Base-by-base conservation (phyloP, 2,113 vertebrate genomes). In the Albula glossodonta region DNA sequence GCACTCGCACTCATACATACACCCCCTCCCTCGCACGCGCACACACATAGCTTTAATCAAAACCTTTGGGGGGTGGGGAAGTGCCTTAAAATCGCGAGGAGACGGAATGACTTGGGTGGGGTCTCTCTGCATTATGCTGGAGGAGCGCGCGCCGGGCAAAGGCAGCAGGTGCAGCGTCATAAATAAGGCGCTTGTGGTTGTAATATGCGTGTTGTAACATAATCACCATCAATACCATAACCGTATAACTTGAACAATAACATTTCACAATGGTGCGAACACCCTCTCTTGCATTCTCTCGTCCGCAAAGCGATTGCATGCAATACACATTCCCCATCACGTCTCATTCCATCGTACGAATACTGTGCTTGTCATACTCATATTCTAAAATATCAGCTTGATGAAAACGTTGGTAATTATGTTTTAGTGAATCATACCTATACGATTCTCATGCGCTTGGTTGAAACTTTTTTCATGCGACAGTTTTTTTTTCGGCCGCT, bases 71-170 rank as follows among this genome's bases (percentile, higher is more conserved):
- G 60, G 22, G 17, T 41, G n/a, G 8, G 10, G 41, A 63, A 1
- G 8, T 66, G 86, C 50, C 51, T 82, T 85, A 89, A 80, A 88
- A 90, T 88, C 84, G 82, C 90, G 87, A 87, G 89, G 89, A 89
- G 91, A 91, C 84, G 90, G 91, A 74, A 92, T 91, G 91, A 93
- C 93, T 95, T 94, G 95, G 95, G 95, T 94, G 95, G 94, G 95
- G 95, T 95, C 95, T 93, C 93, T 95, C 95, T 96, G 95, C 95
- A 96, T 94, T 96, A 94, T 95, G 94, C 94, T 95, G 93, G 92
- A 63, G 80, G 51, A 50, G 56, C 88, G 90, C 90, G 91, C 92
- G 91, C 78, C 78, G 81, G 86, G 86, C 88, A 83, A 87, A 86
- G 85, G 88, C 25, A 66, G 90, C 89, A 93, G 91, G 92, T 92